Percentiles rank a stretch among this genome's conserved stretches.
Evolutionary conservation across 2,888 invertebrate species (phyloP).

Genomic region (Hemistola chrysoprasaria): DNA sequence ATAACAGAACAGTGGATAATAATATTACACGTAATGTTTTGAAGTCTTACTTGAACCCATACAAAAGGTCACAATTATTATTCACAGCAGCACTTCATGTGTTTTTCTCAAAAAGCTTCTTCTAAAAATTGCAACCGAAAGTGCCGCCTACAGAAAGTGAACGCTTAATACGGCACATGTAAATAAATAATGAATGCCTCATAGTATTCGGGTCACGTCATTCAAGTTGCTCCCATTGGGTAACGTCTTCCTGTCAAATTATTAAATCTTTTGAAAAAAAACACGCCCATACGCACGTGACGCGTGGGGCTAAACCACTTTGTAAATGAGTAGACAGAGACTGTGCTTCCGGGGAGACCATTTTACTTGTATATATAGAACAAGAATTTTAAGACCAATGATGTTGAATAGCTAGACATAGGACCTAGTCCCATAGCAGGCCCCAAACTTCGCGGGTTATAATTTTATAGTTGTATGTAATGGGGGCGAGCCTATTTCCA

Average conservation of each 20-base stretch:
- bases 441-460: too few relatives aligned
- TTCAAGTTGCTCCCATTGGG: conserved; percentile 32
- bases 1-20: too few relatives aligned
- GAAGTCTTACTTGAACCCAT: too few relatives aligned
- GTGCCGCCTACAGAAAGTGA: conserved; percentile 1
- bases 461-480: too few relatives aligned
- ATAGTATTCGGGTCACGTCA: conserved; percentile 41
- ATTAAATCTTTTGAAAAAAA: conserved; percentile 55
- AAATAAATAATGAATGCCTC: conserved; percentile 35
- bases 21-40: too few relatives aligned
- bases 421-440: too few relatives aligned
- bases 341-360: neutral
- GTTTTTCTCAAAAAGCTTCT: neutral
- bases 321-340: neutral
- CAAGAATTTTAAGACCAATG: too few relatives aligned
- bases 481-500: too few relatives aligned
- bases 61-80: too few relatives aligned
- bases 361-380: neutral
- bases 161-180: conserved; percentile 6
- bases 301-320: conserved; percentile 1
- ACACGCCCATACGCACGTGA: conserved; percentile 36
- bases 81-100: too few relatives aligned
- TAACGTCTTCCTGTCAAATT: conserved; percentile 47
- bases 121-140: neutral
- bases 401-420: too few relatives aligned